Conservation (phyloP, 2,113 vertebrate genomes). For the Peromyscus californicus region DNA sequence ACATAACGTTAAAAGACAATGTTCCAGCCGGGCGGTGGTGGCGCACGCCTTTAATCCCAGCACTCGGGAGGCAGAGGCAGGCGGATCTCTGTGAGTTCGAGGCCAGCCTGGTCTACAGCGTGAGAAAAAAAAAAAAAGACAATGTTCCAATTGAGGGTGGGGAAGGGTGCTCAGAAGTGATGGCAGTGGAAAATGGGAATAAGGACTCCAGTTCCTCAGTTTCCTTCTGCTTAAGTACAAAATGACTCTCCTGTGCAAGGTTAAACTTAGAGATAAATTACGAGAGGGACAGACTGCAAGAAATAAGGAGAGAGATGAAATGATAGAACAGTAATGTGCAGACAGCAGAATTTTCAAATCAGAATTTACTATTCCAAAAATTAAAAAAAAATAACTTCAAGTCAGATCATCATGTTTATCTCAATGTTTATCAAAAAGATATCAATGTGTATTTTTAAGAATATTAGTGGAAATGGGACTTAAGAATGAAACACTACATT, state of each 20-base stretch:
- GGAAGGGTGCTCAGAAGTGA: not conserved
- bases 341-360: slow-evolving; percentile 1
- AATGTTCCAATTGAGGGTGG: not conserved
- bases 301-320: slow-evolving; percentile 9
- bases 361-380: slow-evolving; percentile 22
- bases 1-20: not conserved
- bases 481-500: not conserved
- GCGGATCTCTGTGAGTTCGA: no score
- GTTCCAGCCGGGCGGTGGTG: no score
- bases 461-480: slow-evolving; percentile 17
- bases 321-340: not conserved
- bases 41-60: no score
- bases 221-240: not conserved
- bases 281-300: not conserved
- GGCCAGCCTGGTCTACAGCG: no score
- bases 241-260: not conserved
- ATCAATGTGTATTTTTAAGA: slow-evolving; percentile 25
- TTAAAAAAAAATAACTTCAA: not conserved
- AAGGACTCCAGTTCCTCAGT: not conserved
- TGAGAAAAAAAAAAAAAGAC: no score
- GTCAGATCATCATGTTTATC: not conserved
- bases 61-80: no score
- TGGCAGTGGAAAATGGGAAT: not conserved
- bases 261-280: slow-evolving; percentile 19
- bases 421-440: not conserved